Base-by-base conservation (phyloP, 2,888 invertebrate species). In the Xanthorhoe spadicearia region DNA sequence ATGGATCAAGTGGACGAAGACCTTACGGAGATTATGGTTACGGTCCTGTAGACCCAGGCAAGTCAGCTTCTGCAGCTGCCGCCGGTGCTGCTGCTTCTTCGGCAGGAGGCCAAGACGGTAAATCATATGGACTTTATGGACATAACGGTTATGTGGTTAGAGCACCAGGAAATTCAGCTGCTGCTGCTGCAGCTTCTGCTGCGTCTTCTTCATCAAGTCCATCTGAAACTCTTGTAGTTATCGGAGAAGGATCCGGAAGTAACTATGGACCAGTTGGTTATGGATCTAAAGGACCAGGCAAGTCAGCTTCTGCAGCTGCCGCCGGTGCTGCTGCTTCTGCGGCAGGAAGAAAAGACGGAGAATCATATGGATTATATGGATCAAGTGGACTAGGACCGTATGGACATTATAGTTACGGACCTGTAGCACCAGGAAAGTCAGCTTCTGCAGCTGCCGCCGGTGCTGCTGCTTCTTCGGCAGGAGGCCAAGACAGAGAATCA, bases 161-260 rank as follows among this genome's bases (percentile, higher is more conserved):
- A 18, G 66, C 61, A 48, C 61, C 64, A 48, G 71, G 61, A 9
- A 53, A 71, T 15, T 55, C 67, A n/a, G 60, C 71, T 15, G 66
- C 74, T n/a, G 71, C 72, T 7, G 60, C 71, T 10, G n/a, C 67
- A 13, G 61, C 65, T 15, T 48, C 64, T 17, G 69, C 64, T 19
- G 43, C 64, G 43, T 23, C 23, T 23, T 3, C 59, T 23, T 5
- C 50, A 19, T 50, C 59, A 4, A 50, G 1, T 35, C 13, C 58
- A 2, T 15, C 52, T 23, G 52, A 28, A n/a, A 17, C 56, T 55
- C 38, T 38, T 43, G 54, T 19, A 9, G 13, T 18, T 13, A 13
- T 8, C 9, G 35, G 2, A 9, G 35, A 38, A 9, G 35, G 35
- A 38, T 10, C 35, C 10, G 8, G 10, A 3, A 13, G 46, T 13